These are phyloP conservation scores for Brachionus calyciflorus DNA, from an alignment of 1,140 invertebrate species.

Conservation along the genomic window DNA sequence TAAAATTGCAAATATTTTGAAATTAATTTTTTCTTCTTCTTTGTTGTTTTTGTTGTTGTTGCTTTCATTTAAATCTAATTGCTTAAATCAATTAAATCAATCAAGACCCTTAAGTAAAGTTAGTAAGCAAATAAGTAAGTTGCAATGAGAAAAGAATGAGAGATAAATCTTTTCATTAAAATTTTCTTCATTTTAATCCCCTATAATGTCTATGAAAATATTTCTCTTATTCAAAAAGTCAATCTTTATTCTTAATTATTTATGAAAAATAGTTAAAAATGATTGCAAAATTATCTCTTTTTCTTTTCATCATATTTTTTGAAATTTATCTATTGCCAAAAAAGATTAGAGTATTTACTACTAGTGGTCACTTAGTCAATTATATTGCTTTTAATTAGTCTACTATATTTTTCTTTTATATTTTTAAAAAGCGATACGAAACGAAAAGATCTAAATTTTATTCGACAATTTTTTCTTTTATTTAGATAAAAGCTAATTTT, in stretches of 20 bases:
- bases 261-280: too few species aligned
- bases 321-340: too few species aligned
- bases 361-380: constrained; percentile 29
- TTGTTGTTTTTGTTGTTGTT: too few species aligned
- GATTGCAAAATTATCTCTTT: constrained; percentile 33
- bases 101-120: too few species aligned
- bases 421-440: constrained; percentile 6
- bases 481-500: neutral
- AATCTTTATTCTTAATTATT: constrained; percentile 43
- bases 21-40: too few species aligned
- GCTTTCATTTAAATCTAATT: too few species aligned
- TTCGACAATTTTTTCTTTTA: neutral
- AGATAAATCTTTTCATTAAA: constrained; percentile 30
- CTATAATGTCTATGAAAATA: constrained; percentile 34
- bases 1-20: too few species aligned
- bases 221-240: constrained; percentile 40
- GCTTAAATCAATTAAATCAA: too few species aligned
- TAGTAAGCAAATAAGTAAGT: too few species aligned
- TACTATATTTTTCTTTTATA: constrained; percentile 15
- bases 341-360: constrained; percentile 20
- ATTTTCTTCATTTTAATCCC: neutral
- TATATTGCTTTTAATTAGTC: constrained; percentile 13
- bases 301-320: neutral
- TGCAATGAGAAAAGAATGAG: too few species aligned
- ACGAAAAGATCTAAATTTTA: neutral